Conservation (phyloP, 2,797 vertebrate genomes). For the Chaunax sp. region DNA sequence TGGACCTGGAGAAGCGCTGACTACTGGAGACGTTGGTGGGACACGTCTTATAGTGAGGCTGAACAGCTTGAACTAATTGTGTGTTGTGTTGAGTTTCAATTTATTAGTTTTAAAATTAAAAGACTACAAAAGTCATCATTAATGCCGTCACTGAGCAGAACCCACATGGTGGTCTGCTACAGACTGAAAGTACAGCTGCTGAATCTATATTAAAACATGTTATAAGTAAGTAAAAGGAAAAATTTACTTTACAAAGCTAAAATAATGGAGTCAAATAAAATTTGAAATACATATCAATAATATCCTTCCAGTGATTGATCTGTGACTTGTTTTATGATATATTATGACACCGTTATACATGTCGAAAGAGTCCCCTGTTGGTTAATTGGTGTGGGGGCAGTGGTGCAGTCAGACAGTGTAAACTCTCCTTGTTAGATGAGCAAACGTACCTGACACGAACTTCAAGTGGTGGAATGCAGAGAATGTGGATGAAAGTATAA, state of each 20-base stretch:
- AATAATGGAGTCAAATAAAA: neutral
- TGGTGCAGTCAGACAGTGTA: conserved; percentile 12
- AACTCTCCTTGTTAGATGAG: conserved; percentile 22
- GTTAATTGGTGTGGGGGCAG: neutral
- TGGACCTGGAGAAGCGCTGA: too few relatives aligned
- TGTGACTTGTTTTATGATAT: neutral
- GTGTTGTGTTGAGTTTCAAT: too few relatives aligned
- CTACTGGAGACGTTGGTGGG: too few relatives aligned
- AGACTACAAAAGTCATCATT: too few relatives aligned
- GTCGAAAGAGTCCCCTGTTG: neutral
- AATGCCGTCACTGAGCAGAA: too few relatives aligned
- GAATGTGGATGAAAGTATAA: conserved; percentile 59
- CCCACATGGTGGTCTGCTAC: too few relatives aligned
- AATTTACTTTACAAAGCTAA: neutral
- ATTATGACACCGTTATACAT: conserved; percentile 9
- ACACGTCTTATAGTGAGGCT: too few relatives aligned
- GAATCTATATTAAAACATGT: neutral
- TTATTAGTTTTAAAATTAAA: too few relatives aligned
- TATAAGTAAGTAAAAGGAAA: neutral
- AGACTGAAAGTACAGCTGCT: neutral
- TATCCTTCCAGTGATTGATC: neutral
- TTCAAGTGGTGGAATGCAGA: conserved; percentile 55
- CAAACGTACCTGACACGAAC: conserved; percentile 29
- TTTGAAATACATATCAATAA: neutral
- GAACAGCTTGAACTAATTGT: too few relatives aligned